Evolutionary conservation across 1,140 invertebrate genomes (phyloP).

Genomic region (Limonius californicus): DNA sequence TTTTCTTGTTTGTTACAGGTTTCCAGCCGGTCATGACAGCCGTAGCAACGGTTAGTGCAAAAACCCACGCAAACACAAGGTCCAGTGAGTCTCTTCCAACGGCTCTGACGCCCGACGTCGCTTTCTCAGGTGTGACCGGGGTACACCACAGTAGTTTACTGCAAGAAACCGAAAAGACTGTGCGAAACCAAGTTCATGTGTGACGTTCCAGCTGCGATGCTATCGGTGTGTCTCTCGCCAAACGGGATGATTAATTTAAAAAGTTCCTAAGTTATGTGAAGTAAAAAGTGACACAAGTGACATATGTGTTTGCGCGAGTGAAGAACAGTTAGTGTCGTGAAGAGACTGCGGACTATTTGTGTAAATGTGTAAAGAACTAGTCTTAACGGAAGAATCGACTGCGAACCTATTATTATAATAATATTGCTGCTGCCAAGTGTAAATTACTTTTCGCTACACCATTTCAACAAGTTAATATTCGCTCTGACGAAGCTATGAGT

Average conservation of each 20-base stretch:
- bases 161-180: constrained; percentile 34
- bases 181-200: constrained; percentile 53
- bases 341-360: constrained; percentile 20
- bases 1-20: constrained; percentile 47
- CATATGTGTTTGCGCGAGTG: constrained; percentile 13
- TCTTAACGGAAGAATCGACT: constrained; percentile 27
- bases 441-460: constrained; percentile 7
- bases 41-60: constrained; percentile 33
- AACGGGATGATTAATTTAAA: constrained; percentile 31
- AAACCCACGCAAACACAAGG: constrained; percentile 17
- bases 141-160: constrained; percentile 25
- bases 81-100: constrained; percentile 3
- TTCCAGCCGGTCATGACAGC: constrained; percentile 57
- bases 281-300: constrained; percentile 2
- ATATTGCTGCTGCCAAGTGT: constrained; percentile 25
- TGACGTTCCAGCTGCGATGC: constrained; percentile 51
- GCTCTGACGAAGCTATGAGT: constrained; percentile 14
- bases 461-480: constrained; percentile 14
- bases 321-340: constrained; percentile 13
- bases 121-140: constrained; percentile 31
- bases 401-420: constrained; percentile 20
- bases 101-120: constrained; percentile 23
- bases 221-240: constrained; percentile 33
- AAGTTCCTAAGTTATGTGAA: constrained; percentile 45
- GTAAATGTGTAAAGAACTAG: constrained; percentile 42